Percentiles rank a stretch among this genome's conserved stretches.
Evolutionary conservation across 2,113 vertebrate genomes (phyloP).

Genomic region (Ceyx margarethae): DNA sequence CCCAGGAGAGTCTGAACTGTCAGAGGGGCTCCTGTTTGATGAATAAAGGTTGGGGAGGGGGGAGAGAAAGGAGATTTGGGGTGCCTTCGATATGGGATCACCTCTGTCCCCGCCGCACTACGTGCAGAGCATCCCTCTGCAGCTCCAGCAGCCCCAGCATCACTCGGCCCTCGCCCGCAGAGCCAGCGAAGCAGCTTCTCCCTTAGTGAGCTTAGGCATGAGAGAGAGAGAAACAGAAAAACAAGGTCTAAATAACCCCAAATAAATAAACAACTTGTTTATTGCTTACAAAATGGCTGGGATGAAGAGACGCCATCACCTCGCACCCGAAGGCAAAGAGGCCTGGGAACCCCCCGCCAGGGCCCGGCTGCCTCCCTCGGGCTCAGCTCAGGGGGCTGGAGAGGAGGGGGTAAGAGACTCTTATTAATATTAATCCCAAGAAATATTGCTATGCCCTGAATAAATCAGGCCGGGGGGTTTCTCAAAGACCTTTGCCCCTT

Average conservation of each 20-base stretch:
- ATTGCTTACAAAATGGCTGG: not conserved
- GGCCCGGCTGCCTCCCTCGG: not conserved
- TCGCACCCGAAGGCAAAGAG: fast-evolving
- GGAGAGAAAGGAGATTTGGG: not conserved
- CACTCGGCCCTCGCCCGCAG: not conserved
- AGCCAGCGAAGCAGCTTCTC: not conserved
- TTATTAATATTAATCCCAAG: slow-evolving; percentile 39
- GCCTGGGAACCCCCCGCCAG: not conserved
- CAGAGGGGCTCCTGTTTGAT: not conserved
- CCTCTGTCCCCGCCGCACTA: not conserved
- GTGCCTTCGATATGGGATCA: not conserved
- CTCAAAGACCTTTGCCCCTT: slow-evolving; percentile 47
- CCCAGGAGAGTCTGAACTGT: not conserved
- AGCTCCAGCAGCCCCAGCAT: not conserved
- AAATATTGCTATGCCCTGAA: slow-evolving; percentile 28
- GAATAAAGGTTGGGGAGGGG: not conserved
- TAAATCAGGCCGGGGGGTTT: slow-evolving; percentile 22
- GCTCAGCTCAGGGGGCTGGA: not conserved
- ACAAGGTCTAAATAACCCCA: not conserved
- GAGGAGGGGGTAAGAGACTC: not conserved
- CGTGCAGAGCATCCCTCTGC: not conserved
- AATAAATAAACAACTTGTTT: not conserved
- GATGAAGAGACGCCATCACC: not conserved
- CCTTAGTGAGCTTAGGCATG: fast-evolving
- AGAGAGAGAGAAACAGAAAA: not conserved